Conservation (phyloP, 2,888 invertebrate species). For the Salticus scenicus region DNA sequence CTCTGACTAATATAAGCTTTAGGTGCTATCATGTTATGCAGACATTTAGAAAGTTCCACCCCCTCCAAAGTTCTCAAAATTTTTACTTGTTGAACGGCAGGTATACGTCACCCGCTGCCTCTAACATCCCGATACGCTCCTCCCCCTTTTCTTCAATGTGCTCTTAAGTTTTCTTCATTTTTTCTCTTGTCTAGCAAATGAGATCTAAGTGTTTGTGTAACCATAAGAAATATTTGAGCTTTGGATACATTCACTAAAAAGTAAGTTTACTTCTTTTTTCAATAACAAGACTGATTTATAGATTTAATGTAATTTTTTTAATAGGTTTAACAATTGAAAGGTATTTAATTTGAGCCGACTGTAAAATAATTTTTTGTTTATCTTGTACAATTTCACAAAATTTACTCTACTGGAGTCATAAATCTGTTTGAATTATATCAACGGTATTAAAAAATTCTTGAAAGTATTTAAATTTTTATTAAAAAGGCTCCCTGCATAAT, state of each 20-base stretch:
- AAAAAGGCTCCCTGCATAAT: too few species aligned
- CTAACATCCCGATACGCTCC: background rate
- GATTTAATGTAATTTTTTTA: too few species aligned
- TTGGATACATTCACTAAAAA: background rate
- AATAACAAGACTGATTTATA: too few species aligned
- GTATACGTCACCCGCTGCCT: background rate
- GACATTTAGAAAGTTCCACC: background rate
- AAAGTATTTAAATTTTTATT: too few species aligned
- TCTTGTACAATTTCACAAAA: too few species aligned
- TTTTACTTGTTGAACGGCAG: background rate
- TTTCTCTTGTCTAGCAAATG: background rate
- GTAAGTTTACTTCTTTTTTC: background rate
- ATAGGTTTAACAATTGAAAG: too few species aligned
- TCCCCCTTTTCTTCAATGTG: background rate
- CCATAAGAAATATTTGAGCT: background rate
- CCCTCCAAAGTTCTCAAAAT: background rate
- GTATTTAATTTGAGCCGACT: too few species aligned
- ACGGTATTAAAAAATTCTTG: too few species aligned
- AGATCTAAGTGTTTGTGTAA: background rate
- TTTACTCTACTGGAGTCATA: too few species aligned
- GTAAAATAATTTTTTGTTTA: too few species aligned
- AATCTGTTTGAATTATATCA: too few species aligned
- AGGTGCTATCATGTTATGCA: background rate
- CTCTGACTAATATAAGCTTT: background rate
- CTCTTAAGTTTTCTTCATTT: background rate